phyloP scores from a whole-genome alignment of 2,797 vertebrate genomes.

The Crax fasciolata region DNA sequence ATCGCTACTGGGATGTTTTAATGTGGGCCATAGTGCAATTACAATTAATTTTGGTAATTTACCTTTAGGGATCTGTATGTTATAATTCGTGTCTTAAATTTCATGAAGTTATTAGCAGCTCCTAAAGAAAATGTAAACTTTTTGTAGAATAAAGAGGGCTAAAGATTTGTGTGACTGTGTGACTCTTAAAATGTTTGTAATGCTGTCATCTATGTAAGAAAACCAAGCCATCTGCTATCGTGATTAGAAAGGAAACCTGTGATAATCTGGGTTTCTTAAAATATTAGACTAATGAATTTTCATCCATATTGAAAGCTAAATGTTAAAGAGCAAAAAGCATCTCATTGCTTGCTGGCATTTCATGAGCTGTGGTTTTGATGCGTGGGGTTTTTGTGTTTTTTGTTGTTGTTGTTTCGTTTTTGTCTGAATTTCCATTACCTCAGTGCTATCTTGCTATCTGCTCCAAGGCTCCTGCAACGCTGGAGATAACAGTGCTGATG shows the following conservation, averaged over 20 bases:
- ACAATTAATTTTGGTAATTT: background rate
- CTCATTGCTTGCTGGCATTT: background rate
- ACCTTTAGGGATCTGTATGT: background rate
- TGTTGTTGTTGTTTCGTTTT: background rate
- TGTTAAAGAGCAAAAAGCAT: background rate
- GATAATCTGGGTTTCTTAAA: slow-evolving; percentile 1
- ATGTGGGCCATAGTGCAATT: slow-evolving; percentile 4
- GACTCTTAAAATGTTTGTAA: background rate
- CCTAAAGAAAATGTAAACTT: background rate
- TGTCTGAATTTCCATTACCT: background rate
- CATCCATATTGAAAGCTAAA: background rate
- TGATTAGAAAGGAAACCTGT: slow-evolving; percentile 19
- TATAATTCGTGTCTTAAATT: slow-evolving; percentile 32
- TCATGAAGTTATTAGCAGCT: background rate
- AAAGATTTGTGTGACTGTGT: background rate
- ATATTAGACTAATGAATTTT: slow-evolving; percentile 21
- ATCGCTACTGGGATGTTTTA: background rate
- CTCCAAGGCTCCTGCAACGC: background rate
- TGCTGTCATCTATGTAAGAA: background rate
- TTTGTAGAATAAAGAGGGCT: background rate
- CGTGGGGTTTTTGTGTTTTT: background rate
- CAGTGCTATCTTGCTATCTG: background rate
- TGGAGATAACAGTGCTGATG: background rate
- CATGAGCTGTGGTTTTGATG: background rate
- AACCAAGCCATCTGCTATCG: slow-evolving; percentile 25